Evolutionary conservation across 2,113 vertebrate genomes (phyloP).

Genomic region (Semicossyphus pulcher): DNA sequence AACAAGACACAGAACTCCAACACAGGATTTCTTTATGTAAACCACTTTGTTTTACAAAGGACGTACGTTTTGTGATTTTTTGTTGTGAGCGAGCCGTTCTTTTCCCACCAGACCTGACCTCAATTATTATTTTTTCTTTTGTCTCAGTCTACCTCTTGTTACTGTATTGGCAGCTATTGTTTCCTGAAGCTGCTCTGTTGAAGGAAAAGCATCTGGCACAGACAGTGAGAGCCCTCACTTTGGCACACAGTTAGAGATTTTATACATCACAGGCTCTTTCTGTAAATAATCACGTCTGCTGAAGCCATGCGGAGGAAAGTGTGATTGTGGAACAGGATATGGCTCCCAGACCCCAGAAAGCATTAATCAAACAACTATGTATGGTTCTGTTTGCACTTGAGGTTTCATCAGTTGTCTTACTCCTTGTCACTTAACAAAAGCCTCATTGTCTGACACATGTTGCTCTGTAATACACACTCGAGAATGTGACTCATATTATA

Average conservation of each 20-base stretch:
- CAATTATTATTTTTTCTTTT: slow-evolving; percentile 16
- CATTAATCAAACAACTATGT: not conserved
- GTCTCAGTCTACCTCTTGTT: slow-evolving; percentile 39
- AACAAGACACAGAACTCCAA: not conserved
- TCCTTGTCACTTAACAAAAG: slow-evolving; percentile 20
- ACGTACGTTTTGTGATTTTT: not conserved
- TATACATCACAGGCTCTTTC: slow-evolving; percentile 8
- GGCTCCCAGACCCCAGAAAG: not conserved
- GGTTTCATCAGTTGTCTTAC: not conserved
- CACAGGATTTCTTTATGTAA: no score
- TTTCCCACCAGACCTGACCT: slow-evolving; percentile 11
- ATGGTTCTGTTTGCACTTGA: slow-evolving; percentile 6
- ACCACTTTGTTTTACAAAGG: not conserved
- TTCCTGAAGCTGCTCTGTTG: slow-evolving; percentile 67
- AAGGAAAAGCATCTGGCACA: slow-evolving; percentile 67
- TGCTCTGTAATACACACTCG: slow-evolving; percentile 16
- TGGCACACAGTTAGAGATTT: slow-evolving; percentile 33
- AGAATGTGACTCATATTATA: slow-evolving; percentile 20
- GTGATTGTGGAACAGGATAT: slow-evolving; percentile 4
- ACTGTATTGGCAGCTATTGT: slow-evolving; percentile 60
- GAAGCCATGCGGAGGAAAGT: slow-evolving; percentile 22
- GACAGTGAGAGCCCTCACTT: slow-evolving; percentile 52
- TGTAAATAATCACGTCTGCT: slow-evolving; percentile 27
- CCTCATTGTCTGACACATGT: slow-evolving; percentile 41
- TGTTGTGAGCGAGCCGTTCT: slow-evolving; percentile 24